A percentile compares a stretch with the other conserved stretches of the same genome.
These are phyloP conservation scores for Momotus momota DNA, from an alignment of 2,797 vertebrate species.

Conservation along the genomic window DNA sequence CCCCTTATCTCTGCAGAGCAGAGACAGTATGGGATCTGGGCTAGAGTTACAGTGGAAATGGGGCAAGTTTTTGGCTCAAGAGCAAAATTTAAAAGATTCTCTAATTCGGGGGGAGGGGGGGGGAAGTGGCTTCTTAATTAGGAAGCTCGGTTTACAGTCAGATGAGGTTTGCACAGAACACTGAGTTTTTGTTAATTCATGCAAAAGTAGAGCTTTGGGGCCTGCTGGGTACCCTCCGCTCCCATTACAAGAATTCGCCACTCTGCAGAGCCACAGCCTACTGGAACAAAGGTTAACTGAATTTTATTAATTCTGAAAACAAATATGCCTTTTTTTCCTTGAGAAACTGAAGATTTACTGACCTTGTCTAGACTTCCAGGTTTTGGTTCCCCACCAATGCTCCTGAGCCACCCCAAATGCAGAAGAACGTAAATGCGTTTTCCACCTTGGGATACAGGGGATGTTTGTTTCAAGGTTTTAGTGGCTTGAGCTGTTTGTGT, in stretches of 20 bases:
- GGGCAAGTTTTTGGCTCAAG: background rate
- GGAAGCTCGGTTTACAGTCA: constrained; percentile 46
- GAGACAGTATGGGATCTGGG: background rate
- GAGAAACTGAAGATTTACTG: constrained; percentile 36
- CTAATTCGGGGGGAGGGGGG: background rate
- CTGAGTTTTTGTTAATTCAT: constrained; percentile 56
- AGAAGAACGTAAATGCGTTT: background rate
- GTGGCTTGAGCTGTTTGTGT: background rate
- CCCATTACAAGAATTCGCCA: background rate
- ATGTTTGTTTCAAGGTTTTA: background rate
- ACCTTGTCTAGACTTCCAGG: background rate
- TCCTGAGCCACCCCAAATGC: background rate
- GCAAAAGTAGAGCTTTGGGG: constrained; percentile 39
- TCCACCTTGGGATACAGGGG: background rate
- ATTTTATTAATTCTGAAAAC: constrained; percentile 44
- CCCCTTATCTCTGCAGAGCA: background rate
- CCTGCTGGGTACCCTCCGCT: background rate
- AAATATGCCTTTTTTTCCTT: constrained; percentile 4
- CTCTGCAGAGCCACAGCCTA: constrained; percentile 21
- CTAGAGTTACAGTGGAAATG: background rate
- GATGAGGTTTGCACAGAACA: constrained; percentile 53
- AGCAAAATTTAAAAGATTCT: background rate
- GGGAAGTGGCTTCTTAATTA: background rate
- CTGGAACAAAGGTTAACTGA: constrained; percentile 37
- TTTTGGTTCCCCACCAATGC: background rate